Percentiles rank a stretch among this genome's conserved stretches.
Conservation (phyloP, 2,113 vertebrate genomes). For the Pithys albifrons region DNA sequence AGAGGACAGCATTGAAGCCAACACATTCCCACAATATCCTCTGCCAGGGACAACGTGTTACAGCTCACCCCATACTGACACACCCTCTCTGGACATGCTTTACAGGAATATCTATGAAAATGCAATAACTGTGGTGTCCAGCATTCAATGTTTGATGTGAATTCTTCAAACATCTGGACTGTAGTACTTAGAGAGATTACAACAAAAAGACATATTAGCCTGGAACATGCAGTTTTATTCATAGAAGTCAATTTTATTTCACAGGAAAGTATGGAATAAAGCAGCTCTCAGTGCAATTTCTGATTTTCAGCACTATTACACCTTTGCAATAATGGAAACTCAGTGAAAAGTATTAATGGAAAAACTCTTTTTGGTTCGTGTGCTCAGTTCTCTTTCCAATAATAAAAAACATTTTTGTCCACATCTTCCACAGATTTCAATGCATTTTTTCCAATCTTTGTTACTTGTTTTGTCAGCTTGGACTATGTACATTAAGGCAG, state of each 20-base stretch:
- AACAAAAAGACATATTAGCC: not conserved
- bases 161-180: not conserved
- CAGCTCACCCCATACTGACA: not conserved
- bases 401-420: not conserved
- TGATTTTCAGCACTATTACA: not conserved
- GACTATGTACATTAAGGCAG: not conserved
- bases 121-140: not conserved
- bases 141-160: not conserved
- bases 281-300: not conserved
- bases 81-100: not conserved
- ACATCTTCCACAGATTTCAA: not conserved
- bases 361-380: not conserved
- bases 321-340: not conserved
- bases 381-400: not conserved
- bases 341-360: not conserved
- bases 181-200: not conserved
- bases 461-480: not conserved
- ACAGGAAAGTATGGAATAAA: not conserved
- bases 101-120: not conserved
- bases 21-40: accelerated
- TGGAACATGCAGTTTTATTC: not conserved
- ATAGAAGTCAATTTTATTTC: not conserved
- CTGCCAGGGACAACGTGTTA: not conserved
- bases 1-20: not conserved
- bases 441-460: not conserved